phyloP scores from a whole-genome alignment of 2,113 vertebrate species.

The Panurus biarmicus region DNA sequence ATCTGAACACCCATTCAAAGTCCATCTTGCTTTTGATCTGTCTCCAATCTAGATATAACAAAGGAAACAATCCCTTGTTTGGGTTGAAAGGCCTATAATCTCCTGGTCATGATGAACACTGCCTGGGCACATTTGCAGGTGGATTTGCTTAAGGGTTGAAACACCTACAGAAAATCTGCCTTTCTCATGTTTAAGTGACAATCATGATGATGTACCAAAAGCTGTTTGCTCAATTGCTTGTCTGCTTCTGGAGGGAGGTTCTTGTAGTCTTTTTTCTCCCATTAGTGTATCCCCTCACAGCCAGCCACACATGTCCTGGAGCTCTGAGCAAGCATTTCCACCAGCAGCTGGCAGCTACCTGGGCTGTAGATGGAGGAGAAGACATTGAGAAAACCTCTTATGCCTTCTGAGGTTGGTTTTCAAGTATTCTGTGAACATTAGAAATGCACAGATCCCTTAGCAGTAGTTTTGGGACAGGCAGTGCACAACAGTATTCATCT shows the following conservation, averaged over 20 bases:
- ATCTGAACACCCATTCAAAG: neutral
- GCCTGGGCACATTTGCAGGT: neutral
- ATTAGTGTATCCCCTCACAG: neutral
- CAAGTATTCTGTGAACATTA: neutral
- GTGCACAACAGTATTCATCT: neutral
- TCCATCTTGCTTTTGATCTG: neutral
- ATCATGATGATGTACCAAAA: neutral
- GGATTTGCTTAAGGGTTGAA: neutral
- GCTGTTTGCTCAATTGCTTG: neutral
- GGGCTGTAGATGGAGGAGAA: neutral
- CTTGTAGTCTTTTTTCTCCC: no score
- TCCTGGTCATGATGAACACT: neutral
- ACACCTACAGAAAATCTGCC: neutral
- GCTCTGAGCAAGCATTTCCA: neutral
- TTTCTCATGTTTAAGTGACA: neutral
- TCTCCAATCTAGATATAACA: neutral
- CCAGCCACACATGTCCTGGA: neutral
- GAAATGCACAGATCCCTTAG: neutral
- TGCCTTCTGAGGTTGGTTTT: neutral
- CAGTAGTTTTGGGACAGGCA: neutral
- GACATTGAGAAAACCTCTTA: neutral
- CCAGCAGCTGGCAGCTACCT: neutral
- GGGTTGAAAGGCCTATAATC: neutral
- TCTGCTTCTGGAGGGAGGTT: neutral
- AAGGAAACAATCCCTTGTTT: neutral